Base-by-base conservation (phyloP, 2,888 invertebrate species). In the Pycnomerus fuliginosus region DNA sequence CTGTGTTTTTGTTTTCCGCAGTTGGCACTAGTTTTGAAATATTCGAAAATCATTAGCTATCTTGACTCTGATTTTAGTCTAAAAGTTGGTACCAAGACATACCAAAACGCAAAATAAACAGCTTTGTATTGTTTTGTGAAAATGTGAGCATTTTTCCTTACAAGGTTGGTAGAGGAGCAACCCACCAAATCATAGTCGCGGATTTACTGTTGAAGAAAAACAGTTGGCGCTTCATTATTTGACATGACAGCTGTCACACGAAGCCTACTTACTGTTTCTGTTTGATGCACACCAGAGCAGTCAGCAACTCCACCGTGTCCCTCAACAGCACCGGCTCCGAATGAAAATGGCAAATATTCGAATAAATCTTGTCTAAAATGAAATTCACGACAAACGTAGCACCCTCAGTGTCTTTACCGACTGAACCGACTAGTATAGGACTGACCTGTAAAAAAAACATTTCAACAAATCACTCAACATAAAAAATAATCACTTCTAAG, bases 371-470 rank as follows among this genome's bases (percentile, higher is more conserved):
- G 10, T 79, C 76, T 27, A 89, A 62, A 12, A 87, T 70, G 62
- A 82, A 84, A 58, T 80, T 77, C 10, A 82, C 69, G 1, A 80
- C 74, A 78, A 84, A 81, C 28, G 74, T 70, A 1, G 81, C 81
- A 29, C 83, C 81, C 22, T 80, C 79, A n/a, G 83, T 80, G 52
- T 84, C 81, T 43, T 75, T 74, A 2, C 84, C 85, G 67, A 86
- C 83, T 15, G 82, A 80, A 35, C 80, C 75, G 17, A 78, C 67
- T 16, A 86, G 61, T 3, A 78, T 75, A 15, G 78, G 73, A 66
- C 84, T 83, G 42, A 85, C 73, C 79, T 83, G 70, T 20, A 60
- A 55, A 35, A 45, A 2, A 20, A 20, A 20, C 4, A 20, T n/a
- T n/a, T 20, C 20, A 20, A 20, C 8, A 20, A 20, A 8, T 20